Evolutionary conservation across 2,113 vertebrate genomes (phyloP).

Genomic region (Empidonax traillii): DNA sequence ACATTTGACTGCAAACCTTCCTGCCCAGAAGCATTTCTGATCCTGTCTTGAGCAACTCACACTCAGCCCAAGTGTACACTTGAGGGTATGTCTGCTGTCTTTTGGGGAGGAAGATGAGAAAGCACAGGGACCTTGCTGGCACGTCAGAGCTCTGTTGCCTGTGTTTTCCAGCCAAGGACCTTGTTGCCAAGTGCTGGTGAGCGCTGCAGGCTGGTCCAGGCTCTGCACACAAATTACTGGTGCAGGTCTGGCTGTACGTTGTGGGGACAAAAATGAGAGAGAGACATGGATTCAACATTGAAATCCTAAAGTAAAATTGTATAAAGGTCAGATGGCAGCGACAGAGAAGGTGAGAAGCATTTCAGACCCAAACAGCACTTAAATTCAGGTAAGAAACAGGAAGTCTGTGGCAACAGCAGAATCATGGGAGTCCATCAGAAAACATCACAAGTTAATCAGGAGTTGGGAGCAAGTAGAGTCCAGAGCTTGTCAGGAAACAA

Average conservation of each 20-base stretch:
- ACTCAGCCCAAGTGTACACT: background rate
- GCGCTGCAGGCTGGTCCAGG: background rate
- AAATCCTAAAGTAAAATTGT: background rate
- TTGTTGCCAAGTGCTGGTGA: background rate
- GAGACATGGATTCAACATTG: background rate
- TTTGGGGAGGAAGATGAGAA: background rate
- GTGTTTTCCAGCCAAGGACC: background rate
- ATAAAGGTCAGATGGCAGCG: background rate
- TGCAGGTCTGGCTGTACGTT: background rate
- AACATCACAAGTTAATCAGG: background rate
- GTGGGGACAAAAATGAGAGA: background rate
- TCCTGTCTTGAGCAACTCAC: background rate
- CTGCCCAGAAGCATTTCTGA: background rate
- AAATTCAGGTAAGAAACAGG: background rate
- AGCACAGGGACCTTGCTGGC: background rate
- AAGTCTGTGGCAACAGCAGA: background rate
- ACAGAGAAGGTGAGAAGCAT: background rate
- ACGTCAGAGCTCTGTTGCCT: background rate
- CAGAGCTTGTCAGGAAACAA: background rate
- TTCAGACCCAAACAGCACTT: background rate
- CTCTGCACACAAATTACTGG: background rate
- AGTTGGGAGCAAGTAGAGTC: background rate
- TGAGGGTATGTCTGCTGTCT: background rate
- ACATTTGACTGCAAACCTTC: background rate
- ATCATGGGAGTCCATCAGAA: background rate